Percentiles rank a stretch among this genome's conserved stretches.
These are phyloP conservation scores for Acyrthosiphon pisum DNA, from an alignment of 1,140 invertebrate genomes.

Conservation along the genomic window DNA sequence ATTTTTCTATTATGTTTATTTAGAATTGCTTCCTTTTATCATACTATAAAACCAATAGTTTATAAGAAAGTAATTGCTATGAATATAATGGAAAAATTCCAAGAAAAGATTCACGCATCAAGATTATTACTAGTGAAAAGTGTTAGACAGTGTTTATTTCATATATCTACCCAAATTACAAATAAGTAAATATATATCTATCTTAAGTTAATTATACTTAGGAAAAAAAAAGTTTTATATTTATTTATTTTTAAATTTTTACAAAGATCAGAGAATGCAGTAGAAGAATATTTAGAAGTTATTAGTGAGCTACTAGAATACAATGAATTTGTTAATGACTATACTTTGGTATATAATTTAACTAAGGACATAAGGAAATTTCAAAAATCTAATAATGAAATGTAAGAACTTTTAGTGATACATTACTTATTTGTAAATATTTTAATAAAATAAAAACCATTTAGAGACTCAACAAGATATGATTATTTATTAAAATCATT, in stretches of 20 bases:
- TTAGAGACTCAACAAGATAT: conserved; percentile 40
- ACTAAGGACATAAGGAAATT: conserved; percentile 13
- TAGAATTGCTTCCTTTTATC: conserved; percentile 43
- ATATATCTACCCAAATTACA: not conserved
- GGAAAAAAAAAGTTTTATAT: not conserved
- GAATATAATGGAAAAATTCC: conserved; percentile 37
- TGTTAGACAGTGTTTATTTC: conserved; percentile 24
- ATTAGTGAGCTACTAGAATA: conserved; percentile 21
- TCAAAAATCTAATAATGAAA: not conserved
- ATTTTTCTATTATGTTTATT: not conserved
- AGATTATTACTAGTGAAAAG: conserved; percentile 22
- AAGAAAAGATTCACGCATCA: conserved; percentile 37
- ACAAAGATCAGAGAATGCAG: not conserved
- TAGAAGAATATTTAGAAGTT: conserved; percentile 44
- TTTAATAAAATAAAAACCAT: not conserved
- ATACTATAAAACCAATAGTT: not conserved
- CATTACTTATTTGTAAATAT: not conserved
- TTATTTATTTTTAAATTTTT: not conserved
- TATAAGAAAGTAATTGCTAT: conserved; percentile 12
- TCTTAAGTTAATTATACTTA: not conserved
- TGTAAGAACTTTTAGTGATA: conserved; percentile 20
- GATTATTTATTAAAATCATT: conserved; percentile 45
- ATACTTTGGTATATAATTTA: conserved; percentile 24
- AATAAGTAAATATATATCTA: conserved; percentile 29
- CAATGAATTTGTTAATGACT: conserved; percentile 40